Percentiles rank a stretch among this genome's conserved stretches.
These are phyloP conservation scores for Cottus gobio DNA, from an alignment of 2,113 vertebrate species.

Conservation along the genomic window DNA sequence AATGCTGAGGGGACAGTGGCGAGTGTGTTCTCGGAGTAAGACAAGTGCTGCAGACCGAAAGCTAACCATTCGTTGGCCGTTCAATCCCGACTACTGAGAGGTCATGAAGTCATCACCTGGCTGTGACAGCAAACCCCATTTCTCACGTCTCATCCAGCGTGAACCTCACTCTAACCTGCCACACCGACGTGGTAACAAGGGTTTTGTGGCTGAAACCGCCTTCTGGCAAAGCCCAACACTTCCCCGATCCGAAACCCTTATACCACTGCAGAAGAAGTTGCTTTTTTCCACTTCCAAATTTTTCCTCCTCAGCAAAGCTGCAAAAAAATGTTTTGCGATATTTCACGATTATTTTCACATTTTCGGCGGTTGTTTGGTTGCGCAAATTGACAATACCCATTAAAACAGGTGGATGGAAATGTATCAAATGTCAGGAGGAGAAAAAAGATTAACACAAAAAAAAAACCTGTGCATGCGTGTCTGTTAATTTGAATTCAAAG, in stretches of 20 bases:
- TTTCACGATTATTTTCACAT: background rate
- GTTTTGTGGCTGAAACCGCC: constrained; percentile 14
- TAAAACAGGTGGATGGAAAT: background rate
- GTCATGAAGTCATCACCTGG: constrained; percentile 61
- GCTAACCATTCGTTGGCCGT: constrained; percentile 62
- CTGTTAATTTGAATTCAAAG: constrained; percentile 1
- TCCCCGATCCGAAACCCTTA: no score
- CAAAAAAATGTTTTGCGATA: background rate
- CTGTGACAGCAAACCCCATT: constrained; percentile 68
- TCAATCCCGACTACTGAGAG: constrained; percentile 36
- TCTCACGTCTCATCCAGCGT: constrained; percentile 48
- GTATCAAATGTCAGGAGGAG: background rate
- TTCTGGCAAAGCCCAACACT: constrained; percentile 17
- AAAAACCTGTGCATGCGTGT: background rate
- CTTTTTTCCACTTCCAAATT: background rate
- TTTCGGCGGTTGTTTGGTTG: background rate
- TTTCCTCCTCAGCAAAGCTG: background rate
- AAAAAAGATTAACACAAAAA: background rate
- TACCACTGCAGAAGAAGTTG: background rate
- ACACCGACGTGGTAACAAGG: constrained; percentile 27
- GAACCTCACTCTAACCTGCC: constrained; percentile 27
- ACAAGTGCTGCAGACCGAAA: constrained; percentile 67
- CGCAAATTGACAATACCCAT: background rate
- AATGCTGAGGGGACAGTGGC: constrained; percentile 46
- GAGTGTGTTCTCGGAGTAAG: constrained; percentile 41